Conservation (phyloP, 2,888 invertebrate species). For the Coleophora deauratella region DNA sequence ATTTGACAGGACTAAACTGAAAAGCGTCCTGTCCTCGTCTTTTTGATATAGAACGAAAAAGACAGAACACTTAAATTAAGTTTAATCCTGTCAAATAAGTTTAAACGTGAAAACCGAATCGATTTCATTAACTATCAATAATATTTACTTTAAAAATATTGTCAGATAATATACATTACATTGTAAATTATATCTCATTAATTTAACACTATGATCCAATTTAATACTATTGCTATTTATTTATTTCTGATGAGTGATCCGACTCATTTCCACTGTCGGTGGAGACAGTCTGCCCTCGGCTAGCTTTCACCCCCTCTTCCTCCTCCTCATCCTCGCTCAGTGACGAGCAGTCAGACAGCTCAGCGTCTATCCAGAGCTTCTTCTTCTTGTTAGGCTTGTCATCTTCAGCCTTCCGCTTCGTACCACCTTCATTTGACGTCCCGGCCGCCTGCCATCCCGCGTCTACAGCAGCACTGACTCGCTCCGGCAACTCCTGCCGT, state of each 20-base stretch:
- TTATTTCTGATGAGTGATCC: conserved; percentile 30
- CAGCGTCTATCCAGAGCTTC: conserved; percentile 69
- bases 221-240: conserved; percentile 17
- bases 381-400: conserved; percentile 42
- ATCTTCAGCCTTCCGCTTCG: conserved; percentile 52
- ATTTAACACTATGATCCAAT: not conserved
- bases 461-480: conserved; percentile 88
- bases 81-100: no score
- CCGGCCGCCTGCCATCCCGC: conserved; percentile 83
- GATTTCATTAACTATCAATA: no score
- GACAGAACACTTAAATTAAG: no score
- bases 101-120: no score
- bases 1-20: no score
- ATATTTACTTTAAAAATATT: no score
- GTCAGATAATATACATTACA: no score
- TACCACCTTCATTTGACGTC: conserved; percentile 37
- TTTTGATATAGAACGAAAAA: no score
- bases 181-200: not conserved
- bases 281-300: conserved; percentile 28
- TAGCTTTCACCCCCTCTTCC: conserved; percentile 22
- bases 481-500: conserved; percentile 83
- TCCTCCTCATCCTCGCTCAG: conserved; percentile 56
- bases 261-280: conserved; percentile 65
- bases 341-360: conserved; percentile 64
- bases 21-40: no score